Percentiles rank a stretch among this genome's conserved stretches.
phyloP scores from a whole-genome alignment of 2,888 invertebrate genomes.

The Folsomia manolachei region DNA sequence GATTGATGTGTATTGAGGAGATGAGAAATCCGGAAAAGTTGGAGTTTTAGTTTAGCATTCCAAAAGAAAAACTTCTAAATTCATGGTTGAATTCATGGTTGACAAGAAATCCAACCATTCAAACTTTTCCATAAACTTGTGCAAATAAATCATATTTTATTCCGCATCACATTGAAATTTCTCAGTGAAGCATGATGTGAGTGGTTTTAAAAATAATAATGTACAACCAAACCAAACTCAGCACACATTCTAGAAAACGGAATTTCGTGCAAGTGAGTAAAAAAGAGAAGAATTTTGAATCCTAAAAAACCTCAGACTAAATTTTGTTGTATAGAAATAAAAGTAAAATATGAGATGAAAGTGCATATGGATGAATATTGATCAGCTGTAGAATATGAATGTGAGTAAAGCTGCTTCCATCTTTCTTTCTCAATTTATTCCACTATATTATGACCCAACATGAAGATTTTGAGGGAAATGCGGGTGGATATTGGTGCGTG shows the following conservation, averaged over 20 bases:
- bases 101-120: not conserved
- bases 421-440: not conserved
- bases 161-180: not conserved
- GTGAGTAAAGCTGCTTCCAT: not conserved
- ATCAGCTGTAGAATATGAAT: not conserved
- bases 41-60: not conserved
- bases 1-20: not conserved
- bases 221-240: too few species aligned
- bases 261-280: not conserved
- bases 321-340: not conserved
- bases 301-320: not conserved
- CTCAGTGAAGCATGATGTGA: not conserved
- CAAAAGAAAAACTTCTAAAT: too few species aligned
- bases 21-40: too few species aligned
- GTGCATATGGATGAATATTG: constrained; percentile 8
- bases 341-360: not conserved
- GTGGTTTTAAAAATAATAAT: constrained; percentile 8
- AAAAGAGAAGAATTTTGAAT: constrained; percentile 4
- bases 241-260: not conserved
- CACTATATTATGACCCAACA: not conserved
- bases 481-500: not conserved
- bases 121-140: not conserved
- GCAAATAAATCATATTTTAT: not conserved
- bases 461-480: too few species aligned
- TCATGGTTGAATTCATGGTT: constrained; percentile 6